phyloP scores from a whole-genome alignment of 2,113 vertebrate species.

The Craseonycteris thonglongyai region DNA sequence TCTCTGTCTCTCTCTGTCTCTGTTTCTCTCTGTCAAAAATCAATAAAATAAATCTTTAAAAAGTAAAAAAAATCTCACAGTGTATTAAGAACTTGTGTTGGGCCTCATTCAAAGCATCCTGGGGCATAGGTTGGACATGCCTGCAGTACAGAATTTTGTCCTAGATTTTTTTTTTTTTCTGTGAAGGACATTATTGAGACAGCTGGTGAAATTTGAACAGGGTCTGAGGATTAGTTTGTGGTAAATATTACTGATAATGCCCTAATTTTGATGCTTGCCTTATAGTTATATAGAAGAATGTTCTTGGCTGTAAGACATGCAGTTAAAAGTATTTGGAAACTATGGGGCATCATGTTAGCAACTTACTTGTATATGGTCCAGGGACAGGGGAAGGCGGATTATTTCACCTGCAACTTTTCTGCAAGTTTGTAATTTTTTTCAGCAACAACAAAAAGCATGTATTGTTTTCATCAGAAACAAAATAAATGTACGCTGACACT shows the following conservation, averaged over 20 bases:
- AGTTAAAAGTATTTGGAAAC: background rate
- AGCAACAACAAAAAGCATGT: background rate
- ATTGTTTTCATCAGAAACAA: background rate
- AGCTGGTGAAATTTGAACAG: background rate
- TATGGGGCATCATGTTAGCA: background rate
- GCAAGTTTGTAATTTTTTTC: background rate
- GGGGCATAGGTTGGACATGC: no score
- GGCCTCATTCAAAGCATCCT: no score
- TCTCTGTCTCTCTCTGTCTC: no score
- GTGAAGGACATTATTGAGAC: background rate
- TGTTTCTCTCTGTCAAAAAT: no score
- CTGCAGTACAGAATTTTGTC: background rate
- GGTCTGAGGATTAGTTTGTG: background rate
- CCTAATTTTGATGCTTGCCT: background rate
- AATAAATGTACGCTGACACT: background rate
- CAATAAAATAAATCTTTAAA: no score
- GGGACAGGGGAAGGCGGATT: background rate
- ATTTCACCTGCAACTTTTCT: background rate
- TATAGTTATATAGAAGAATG: background rate
- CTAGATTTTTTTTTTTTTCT: background rate
- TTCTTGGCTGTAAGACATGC: background rate
- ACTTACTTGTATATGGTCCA: background rate
- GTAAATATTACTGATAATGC: background rate
- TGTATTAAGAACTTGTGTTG: no score
- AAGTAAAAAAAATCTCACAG: no score